Conservation (phyloP, 2,888 invertebrate genomes). For the Homarus gammarus region DNA sequence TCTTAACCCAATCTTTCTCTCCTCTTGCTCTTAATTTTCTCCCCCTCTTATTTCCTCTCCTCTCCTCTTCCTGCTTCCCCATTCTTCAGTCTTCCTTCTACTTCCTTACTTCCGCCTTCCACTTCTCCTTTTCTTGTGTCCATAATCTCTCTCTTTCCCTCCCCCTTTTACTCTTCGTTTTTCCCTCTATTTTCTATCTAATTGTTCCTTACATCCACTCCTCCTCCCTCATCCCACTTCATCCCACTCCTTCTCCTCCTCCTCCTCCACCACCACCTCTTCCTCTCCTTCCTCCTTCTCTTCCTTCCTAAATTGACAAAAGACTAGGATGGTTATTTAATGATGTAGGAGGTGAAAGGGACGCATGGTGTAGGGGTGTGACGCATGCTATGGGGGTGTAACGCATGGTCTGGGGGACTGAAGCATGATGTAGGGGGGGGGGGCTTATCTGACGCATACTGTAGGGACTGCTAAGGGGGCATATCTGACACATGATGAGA, state of each 20-base stretch:
- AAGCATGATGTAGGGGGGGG: no score
- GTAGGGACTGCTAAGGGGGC: no score
- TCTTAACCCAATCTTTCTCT: no score
- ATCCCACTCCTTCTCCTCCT: neutral
- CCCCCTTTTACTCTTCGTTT: neutral
- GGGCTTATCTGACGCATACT: no score
- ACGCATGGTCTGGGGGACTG: no score
- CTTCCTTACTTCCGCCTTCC: neutral
- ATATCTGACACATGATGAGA: no score
- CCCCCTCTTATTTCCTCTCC: neutral
- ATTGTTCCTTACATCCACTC: neutral
- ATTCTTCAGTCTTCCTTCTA: neutral
- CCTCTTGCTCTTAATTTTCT: neutral
- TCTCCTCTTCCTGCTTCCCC: neutral
- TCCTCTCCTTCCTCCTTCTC: neutral
- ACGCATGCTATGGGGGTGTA: no score
- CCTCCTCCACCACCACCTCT: neutral
- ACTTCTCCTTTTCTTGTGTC: neutral
- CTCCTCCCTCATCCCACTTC: neutral
- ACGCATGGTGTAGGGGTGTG: no score
- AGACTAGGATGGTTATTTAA: neutral
- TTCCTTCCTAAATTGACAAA: neutral
- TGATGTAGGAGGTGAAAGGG: neutral
- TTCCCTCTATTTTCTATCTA: neutral
- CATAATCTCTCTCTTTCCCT: neutral